Evolutionary conservation across 2,888 invertebrate genomes (phyloP), one percentile per base, ranked within the genome.

Genomic region (Halictus quadricinctus): DNA sequence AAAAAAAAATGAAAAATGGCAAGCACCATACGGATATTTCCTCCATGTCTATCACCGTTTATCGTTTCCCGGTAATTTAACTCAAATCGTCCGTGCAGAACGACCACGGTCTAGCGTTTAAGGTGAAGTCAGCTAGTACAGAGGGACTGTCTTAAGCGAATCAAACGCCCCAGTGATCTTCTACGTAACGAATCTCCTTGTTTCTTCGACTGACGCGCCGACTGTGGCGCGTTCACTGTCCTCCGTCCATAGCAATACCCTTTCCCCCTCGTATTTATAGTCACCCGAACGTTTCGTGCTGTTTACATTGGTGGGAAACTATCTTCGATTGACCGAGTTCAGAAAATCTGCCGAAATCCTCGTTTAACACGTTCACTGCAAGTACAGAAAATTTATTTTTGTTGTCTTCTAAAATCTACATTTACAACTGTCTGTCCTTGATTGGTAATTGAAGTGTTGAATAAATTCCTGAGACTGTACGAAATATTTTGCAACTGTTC

Each of bases 161-260:
- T 93, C 92, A 93, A 93, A 93, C 87, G 89, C 89, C 90, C 85
- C 88, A 84, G 83, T 88, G 90, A 90, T 88, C 21, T 69, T 79
- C 72, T 83, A 64, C 18, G 29, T 54, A 77, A 70, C 73, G 69
- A 72, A 60, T 58, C 36, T 70, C 36, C 66, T 72, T 81, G 36
- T 41, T 77, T 41, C 29, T 54, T 58, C 72, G 12, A 79, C 58
- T 58, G 64, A 36, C 64, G 64, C 74, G 41, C 73, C 76, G 74
- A 50, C n/a, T 25, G 69, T 41, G 43, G 48, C 82, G 64, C 66
- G 66, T 64, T 58, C 58, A 54, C 64, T 69, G 36, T 50, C 64
- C 64, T 29, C 64, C 69, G 43, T 75, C 66, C 41, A 54, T 15
- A 46, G 21, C 66, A 58, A 58, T 50, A 43, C 70, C 70, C 48